phyloP scores from a whole-genome alignment of 2,113 vertebrate genomes.

The Columba janthina region DNA sequence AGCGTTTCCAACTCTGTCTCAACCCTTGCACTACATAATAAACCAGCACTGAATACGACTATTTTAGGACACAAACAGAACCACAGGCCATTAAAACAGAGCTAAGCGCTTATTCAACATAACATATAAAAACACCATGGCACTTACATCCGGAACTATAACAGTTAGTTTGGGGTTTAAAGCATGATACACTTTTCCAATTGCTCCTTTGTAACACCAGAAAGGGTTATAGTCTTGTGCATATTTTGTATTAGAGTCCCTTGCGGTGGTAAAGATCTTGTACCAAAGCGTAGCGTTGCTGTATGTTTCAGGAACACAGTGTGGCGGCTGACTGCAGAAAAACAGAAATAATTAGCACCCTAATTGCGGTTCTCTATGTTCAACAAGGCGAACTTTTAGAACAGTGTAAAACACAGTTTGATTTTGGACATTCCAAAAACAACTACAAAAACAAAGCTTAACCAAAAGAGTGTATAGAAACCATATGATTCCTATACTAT shows the following conservation, averaged over 20 bases:
- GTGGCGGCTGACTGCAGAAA: conserved; percentile 88
- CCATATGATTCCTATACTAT: not conserved
- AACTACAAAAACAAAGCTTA: not conserved
- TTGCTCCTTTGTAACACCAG: conserved; percentile 99
- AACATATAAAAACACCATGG: not conserved
- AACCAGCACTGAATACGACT: not conserved
- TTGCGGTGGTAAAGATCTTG: conserved; percentile 94
- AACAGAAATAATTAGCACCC: conserved; percentile 6
- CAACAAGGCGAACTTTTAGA: not conserved
- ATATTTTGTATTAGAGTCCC: conserved; percentile 94
- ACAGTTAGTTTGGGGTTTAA: conserved; percentile 97
- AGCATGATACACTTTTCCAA: conserved; percentile 96
- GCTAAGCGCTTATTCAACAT: not conserved
- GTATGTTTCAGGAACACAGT: conserved; percentile 93
- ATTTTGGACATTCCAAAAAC: not conserved
- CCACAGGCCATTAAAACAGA: not conserved
- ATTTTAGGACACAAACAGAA: not conserved
- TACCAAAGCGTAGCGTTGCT: conserved; percentile 96
- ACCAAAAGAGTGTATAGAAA: not conserved
- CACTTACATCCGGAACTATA: conserved; percentile 95
- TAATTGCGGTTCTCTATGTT: not conserved
- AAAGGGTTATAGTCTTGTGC: conserved; percentile 98
- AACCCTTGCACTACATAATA: not conserved
- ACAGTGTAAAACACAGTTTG: not conserved
- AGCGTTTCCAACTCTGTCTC: not conserved